phyloP scores from a whole-genome alignment of 2,888 invertebrate species.

The Eledona agricola region DNA sequence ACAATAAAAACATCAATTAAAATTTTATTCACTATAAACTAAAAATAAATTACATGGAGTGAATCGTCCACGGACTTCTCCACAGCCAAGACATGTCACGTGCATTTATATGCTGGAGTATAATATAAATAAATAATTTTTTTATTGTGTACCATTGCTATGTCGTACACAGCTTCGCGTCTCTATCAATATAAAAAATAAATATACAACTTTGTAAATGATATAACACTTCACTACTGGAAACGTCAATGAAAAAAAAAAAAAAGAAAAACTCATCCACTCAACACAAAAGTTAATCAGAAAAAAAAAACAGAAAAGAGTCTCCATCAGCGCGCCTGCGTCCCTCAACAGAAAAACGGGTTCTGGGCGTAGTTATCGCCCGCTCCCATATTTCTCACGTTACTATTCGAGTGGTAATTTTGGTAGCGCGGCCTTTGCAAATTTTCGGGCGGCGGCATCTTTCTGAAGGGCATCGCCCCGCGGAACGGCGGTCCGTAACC shows the following conservation, averaged over 20 bases:
- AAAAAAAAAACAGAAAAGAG: constrained; percentile 27
- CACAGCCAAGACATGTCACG: constrained; percentile 4
- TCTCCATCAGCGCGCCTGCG: constrained; percentile 9
- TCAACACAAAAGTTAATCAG: constrained; percentile 7
- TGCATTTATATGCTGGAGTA: constrained; percentile 14
- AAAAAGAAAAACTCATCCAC: constrained; percentile 20
- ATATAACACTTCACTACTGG: constrained; percentile 28
- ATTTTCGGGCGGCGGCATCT: constrained; percentile 39
- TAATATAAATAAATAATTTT: constrained; percentile 30
- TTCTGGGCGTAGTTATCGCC: constrained; percentile 57
- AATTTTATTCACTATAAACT: constrained; percentile 29
- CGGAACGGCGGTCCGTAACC: constrained; percentile 50
- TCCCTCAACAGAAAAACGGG: constrained; percentile 53
- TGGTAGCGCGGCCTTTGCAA: constrained; percentile 23
- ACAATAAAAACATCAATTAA: constrained; percentile 31
- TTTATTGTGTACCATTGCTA: constrained; percentile 4
- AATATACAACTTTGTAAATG: constrained; percentile 31
- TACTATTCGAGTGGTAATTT: constrained; percentile 41
- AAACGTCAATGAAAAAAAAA: too few relatives aligned
- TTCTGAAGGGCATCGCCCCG: constrained; percentile 47
- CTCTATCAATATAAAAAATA: constrained; percentile 23
- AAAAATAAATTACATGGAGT: constrained; percentile 29
- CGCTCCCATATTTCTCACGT: constrained; percentile 56
- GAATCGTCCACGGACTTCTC: constrained; percentile 8
- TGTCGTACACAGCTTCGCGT: not conserved